These are phyloP conservation scores for Beris morrisii DNA, from an alignment of 2,888 invertebrate species.

Conservation along the genomic window DNA sequence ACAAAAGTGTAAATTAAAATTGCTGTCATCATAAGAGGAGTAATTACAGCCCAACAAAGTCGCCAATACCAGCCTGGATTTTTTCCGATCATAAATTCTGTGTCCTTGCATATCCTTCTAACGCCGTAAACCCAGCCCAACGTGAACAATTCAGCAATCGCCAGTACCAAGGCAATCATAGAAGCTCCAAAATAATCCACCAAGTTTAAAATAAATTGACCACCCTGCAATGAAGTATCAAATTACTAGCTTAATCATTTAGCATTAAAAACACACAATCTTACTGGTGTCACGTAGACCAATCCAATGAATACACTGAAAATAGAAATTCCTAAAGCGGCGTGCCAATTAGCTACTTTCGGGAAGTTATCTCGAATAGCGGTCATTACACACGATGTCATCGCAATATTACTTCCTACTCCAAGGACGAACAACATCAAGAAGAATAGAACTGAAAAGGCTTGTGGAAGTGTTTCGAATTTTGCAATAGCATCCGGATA, in stretches of 20 bases:
- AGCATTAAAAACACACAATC: conserved; percentile 40
- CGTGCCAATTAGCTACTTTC: conserved; percentile 58
- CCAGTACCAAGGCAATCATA: conserved; percentile 69
- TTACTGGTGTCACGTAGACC: conserved; percentile 68
- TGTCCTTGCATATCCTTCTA: conserved; percentile 68
- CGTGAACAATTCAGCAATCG: conserved; percentile 67
- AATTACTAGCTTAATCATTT: background rate
- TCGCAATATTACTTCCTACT: conserved; percentile 59
- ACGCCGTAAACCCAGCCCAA: conserved; percentile 76
- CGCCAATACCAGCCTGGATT: conserved; percentile 76
- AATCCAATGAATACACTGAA: conserved; percentile 62
- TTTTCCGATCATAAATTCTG: conserved; percentile 77
- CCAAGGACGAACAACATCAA: conserved; percentile 62
- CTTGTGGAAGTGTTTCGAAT: conserved; percentile 60
- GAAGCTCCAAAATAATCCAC: conserved; percentile 77
- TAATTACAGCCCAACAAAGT: conserved; percentile 74
- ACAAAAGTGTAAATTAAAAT: conserved; percentile 73
- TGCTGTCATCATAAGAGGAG: conserved; percentile 69
- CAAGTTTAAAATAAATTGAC: conserved; percentile 71
- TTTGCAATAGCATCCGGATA: conserved; percentile 63
- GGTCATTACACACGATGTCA: conserved; percentile 58
- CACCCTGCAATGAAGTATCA: conserved; percentile 61
- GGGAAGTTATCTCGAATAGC: conserved; percentile 58
- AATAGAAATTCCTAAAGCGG: conserved; percentile 57
- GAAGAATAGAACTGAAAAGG: conserved; percentile 62